Base-by-base conservation (phyloP, 2,888 invertebrate genomes). In the Calliphora vomitoria region DNA sequence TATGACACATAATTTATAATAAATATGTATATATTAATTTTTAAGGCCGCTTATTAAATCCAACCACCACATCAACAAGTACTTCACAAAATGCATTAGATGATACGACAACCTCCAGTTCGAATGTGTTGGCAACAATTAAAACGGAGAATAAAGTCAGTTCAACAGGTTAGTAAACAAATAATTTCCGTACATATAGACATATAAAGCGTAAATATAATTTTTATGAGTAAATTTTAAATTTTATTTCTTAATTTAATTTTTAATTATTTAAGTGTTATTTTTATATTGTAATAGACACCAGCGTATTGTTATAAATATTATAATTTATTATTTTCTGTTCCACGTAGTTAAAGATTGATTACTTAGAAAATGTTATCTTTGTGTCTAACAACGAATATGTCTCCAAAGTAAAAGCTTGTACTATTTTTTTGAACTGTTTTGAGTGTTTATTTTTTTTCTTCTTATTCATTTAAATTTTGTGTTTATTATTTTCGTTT, bases 401-500 rank as follows among this genome's bases (percentile, higher is more conserved):
- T 93, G 93, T 93, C 94, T 93, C 93, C 93, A 93, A 93, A 87
- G 85, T 87, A 82, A 79, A 90, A 87, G 89, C 89, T 89, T 74
- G 82, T 62, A 87, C 62, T 82, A 76, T 75, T 86, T 31, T 50
- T 75, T 18, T 74, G 60, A 76, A 60, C 64, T 25, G 47, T 82
- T 62, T 69, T 55, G 25, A 47, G 62, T 58, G 0, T 72, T 50
- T 25, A 25, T 78, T 47, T 71, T n/a, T 80, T 71, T 64, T 79
- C 50, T 84, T 79, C 68, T 74, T 79, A 60, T 84, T 79, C 71
- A 78, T 50, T 78, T 60, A 80, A 74, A 64, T 68, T 35, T 2
- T 55, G 35, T 71, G 25, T 58, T 60, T 6, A 20, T 74, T 58
- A 66, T 15, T 58, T 66, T 25, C 11, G 3, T 74, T 69, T 72